A percentile compares a stretch with the other conserved stretches of the same genome.
Evolutionary conservation across 2,797 vertebrate genomes (phyloP).

Genomic region (Cryptoblepharus egeriae): DNA sequence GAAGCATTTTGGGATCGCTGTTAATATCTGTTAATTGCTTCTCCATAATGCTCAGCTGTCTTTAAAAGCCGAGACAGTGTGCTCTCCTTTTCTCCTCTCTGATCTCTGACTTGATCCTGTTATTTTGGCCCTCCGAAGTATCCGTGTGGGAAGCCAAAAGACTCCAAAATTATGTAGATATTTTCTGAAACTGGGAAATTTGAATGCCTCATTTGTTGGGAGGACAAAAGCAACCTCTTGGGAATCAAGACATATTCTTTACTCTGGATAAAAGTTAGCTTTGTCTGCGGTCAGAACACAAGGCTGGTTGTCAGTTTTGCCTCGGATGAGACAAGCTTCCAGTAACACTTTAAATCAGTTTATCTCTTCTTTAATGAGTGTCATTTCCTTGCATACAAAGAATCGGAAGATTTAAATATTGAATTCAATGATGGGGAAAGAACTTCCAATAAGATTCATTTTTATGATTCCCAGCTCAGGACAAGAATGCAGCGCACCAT

Average conservation of each 20-base stretch:
- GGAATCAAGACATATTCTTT: conserved; percentile 27
- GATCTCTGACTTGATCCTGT: neutral
- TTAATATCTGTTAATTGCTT: conserved; percentile 27
- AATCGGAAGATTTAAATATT: neutral
- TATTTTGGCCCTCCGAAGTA: neutral
- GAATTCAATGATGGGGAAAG: neutral
- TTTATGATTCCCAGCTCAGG: too few species aligned
- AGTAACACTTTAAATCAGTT: neutral
- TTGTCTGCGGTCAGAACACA: neutral
- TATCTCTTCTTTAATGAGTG: conserved; percentile 9
- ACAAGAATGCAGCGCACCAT: too few species aligned
- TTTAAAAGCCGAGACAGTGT: neutral
- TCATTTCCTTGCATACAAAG: neutral
- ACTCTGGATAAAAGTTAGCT: conserved; percentile 22
- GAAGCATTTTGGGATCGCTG: conserved; percentile 50
- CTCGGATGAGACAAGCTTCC: conserved; percentile 1
- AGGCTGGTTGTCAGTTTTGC: conserved; percentile 12
- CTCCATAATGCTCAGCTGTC: neutral
- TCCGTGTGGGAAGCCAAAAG: neutral
- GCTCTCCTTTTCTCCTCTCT: neutral
- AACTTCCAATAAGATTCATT: neutral
- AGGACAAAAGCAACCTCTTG: neutral
- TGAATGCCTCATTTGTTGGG: neutral
- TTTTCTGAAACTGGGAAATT: conserved; percentile 9
- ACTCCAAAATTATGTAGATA: neutral